A percentile compares a stretch with the other conserved stretches of the same genome.
These are phyloP conservation scores for Troides oblongomaculatus DNA, from an alignment of 2,888 invertebrate species.

Conservation along the genomic window DNA sequence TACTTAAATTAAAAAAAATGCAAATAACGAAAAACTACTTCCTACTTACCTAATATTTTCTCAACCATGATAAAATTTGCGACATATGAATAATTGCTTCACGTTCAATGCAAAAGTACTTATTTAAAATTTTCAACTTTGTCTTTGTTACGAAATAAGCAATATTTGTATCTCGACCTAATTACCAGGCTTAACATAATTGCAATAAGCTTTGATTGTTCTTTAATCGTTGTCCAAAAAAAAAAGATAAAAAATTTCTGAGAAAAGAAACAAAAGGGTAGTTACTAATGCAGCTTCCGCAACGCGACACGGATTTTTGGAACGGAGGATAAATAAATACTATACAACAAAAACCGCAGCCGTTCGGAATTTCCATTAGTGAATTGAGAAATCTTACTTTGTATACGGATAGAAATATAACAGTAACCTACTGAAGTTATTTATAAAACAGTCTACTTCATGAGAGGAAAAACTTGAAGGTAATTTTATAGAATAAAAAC, in stretches of 20 bases:
- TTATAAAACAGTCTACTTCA: not conserved
- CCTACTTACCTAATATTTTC: too few relatives aligned
- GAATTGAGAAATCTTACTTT: slow-evolving; percentile 28
- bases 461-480: not conserved
- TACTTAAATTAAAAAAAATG: too few relatives aligned
- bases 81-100: too few relatives aligned
- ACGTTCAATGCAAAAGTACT: too few relatives aligned
- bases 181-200: too few relatives aligned
- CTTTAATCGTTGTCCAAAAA: not conserved
- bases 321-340: slow-evolving; percentile 22
- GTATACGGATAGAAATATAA: slow-evolving; percentile 6
- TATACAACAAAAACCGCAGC: slow-evolving; percentile 14
- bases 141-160: too few relatives aligned
- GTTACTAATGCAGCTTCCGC: slow-evolving; percentile 45
- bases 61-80: too few relatives aligned
- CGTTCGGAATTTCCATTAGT: slow-evolving; percentile 30
- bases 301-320: slow-evolving; percentile 24
- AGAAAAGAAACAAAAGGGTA: slow-evolving; percentile 37
- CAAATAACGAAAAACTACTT: too few relatives aligned
- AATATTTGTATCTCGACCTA: too few relatives aligned
- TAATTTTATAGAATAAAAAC: not conserved
- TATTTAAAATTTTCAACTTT: too few relatives aligned
- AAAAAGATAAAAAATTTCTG: slow-evolving; percentile 32
- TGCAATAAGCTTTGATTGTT: not conserved
- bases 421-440: not conserved